Conservation (phyloP, 2,888 invertebrate species). For the Cataglyphis livida region DNA sequence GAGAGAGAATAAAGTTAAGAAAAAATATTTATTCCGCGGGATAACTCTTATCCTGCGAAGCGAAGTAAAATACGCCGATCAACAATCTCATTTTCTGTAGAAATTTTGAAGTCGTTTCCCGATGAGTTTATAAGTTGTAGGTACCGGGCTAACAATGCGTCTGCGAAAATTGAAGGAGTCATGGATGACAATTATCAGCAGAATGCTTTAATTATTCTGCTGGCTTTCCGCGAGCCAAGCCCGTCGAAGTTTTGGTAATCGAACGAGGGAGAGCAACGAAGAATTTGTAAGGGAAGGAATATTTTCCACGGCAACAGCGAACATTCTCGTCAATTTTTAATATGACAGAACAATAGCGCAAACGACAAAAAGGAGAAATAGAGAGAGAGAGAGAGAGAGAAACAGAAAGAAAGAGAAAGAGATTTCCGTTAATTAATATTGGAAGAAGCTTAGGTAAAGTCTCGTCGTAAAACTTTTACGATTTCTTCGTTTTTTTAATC, state of each 20-base stretch:
- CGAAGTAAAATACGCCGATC: conserved; percentile 20
- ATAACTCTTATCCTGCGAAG: conserved; percentile 37
- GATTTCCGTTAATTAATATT: conserved; percentile 57
- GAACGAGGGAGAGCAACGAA: conserved; percentile 61
- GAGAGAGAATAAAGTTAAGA: conserved; percentile 5
- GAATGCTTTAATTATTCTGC: conserved; percentile 78
- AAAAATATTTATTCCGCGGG: conserved; percentile 31
- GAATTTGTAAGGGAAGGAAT: conserved; percentile 45
- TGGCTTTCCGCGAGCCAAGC: conserved; percentile 55
- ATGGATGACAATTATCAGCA: conserved; percentile 78
- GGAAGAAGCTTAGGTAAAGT: conserved; percentile 30
- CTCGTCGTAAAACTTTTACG: conserved; percentile 56
- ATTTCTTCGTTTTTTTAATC: conserved; percentile 41
- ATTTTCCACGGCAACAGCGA: conserved; percentile 58
- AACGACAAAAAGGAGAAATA: conserved; percentile 4
- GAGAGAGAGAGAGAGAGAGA: neutral
- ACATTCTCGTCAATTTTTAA: conserved; percentile 68
- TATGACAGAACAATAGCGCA: conserved; percentile 44
- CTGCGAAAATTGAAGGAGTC: conserved; percentile 68
- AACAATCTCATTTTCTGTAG: conserved; percentile 34
- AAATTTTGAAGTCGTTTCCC: conserved; percentile 35
- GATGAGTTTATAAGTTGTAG: conserved; percentile 45
- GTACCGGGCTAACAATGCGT: conserved; percentile 68
- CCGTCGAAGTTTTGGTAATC: conserved; percentile 71
- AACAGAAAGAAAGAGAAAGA: no score